Evolutionary conservation across 2,888 invertebrate genomes (phyloP), one percentile per base, ranked within the genome.

Genomic region (Nymphalis urticae): DNA sequence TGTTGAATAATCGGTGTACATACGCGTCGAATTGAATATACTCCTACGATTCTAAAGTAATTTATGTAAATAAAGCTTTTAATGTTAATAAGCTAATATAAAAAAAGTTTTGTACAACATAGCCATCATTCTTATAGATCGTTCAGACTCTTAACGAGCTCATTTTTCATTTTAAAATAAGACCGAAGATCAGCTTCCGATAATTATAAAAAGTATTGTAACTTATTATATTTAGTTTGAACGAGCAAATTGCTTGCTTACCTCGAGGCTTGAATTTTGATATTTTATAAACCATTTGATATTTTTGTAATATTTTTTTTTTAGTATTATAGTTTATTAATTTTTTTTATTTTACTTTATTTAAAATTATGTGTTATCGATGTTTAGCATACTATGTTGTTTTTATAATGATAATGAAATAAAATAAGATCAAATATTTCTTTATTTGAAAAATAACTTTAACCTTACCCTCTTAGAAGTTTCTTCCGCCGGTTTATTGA

Each of bases 81-180:
- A 42, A 10, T 13, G 13, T 13, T 13, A 42, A 42, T 42, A 42
- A 42, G 42, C 42, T 42, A 42, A 42, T 42, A 13, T 27, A 56
- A 32, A 56, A 56, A 32, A 32, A 32, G 16, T 9, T 24, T 24
- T 4, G 7, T 16, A 21, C 27, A n/a, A 0, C 54, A 19, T 58
- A 58, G 13, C 19, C 42, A 19, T 42, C 42, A 42, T 19, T 42
- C 9, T 19, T 19, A 13, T 42, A 21, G 19, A 58, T 58, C 42
- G 42, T 50, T n/a, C 50, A 50, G 17, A 19, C 42, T 16, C 27
- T 42, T 58, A 58, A 58, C 36, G 42, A 42, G 58, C 58, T 58
- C 58, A 58, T 58, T 58, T 58, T 58, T 58, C 19, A 58, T 58
- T 58, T 56, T 58, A 36, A 58, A 58, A 32, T 10, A 19, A 58